Evolutionary conservation across 1,140 invertebrate species (phyloP), one percentile per base, ranked within the genome.

Genomic region (Neuroterus valhalla): DNA sequence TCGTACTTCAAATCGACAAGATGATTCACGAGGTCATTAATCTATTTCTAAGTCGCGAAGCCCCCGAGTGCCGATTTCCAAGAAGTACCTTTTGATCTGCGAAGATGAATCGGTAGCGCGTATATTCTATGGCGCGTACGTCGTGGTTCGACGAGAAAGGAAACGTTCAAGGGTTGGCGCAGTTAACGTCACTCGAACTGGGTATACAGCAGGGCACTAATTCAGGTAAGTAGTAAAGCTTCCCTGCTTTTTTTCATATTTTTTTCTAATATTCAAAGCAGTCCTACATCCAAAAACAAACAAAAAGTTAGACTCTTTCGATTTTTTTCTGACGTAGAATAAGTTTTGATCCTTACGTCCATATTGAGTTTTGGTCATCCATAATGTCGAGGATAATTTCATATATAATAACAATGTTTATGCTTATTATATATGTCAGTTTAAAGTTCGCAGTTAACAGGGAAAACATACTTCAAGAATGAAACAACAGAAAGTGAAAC

Each of bases 11-110:
- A 78, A 84, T 87, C 85, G 82, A 84, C 79, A 86, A 55, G 79
- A 72, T 83, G 86, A 87, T 86, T 86, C 83, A 86, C 80, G 76
- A 77, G 71, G 73, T 78, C 81, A 82, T 87, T 86, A 87, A 87
- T 87, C 83, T 84, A 85, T 85, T 86, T 88, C 81, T 71, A 82
- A 78, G 78, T 77, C 77, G 66, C 71, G 76, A 66, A 68, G 69
- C 66, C 52, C 76, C 48, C 71, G 73, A 71, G 71, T 79, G 78
- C 74, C 80, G 79, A 86, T 85, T 87, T 87, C 85, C 68, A n/a
- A 81, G 86, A 86, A 87, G 73, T 67, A 73, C 69, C 84, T 81
- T 86, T 86, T 86, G 81, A 87, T 86, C 85, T 85, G 79, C 50
- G 66, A 81, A 85, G 81, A 87, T 83, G 85, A 83, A 84, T 86